A percentile compares a stretch with the other conserved stretches of the same genome.
phyloP scores from a whole-genome alignment of 2,113 vertebrate species.

The Trinectes maculatus region DNA sequence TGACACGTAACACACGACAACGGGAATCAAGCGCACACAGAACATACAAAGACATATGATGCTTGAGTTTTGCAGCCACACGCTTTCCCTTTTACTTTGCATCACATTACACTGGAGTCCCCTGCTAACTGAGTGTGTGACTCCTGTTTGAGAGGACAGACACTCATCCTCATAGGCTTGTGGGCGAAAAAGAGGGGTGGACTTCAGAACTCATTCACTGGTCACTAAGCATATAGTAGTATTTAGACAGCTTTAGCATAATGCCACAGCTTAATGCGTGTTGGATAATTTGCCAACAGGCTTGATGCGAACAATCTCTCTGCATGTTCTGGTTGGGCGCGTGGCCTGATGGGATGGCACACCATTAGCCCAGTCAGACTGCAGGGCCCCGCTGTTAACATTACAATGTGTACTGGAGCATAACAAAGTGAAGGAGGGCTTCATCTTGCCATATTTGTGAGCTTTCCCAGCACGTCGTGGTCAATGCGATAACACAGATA shows the following conservation, averaged over 20 bases:
- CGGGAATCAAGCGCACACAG: too few species aligned
- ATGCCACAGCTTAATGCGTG: slow-evolving; percentile 74
- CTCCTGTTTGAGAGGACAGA: slow-evolving; percentile 58
- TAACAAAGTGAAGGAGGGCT: slow-evolving; percentile 64
- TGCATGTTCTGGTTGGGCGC: slow-evolving; percentile 77
- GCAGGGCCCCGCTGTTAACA: slow-evolving; percentile 77
- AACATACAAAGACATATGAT: too few species aligned
- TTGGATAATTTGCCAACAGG: slow-evolving; percentile 77
- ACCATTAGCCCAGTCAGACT: slow-evolving; percentile 76
- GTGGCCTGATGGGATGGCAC: slow-evolving; percentile 77
- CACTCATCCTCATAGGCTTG: slow-evolving; percentile 52
- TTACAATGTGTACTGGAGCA: slow-evolving; percentile 72
- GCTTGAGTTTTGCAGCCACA: slow-evolving; percentile 2
- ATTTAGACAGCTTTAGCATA: slow-evolving; percentile 78
- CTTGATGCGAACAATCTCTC: slow-evolving; percentile 77
- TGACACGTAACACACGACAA: slow-evolving; percentile 23
- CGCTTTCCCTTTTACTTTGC: slow-evolving; percentile 24
- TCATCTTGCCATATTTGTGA: slow-evolving; percentile 59
- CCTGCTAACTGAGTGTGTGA: slow-evolving; percentile 50
- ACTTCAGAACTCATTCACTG: slow-evolving; percentile 68
- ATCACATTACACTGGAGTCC: slow-evolving; percentile 28
- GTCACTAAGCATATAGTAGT: slow-evolving; percentile 73
- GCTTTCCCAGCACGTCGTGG: slow-evolving; percentile 55
- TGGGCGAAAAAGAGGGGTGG: slow-evolving; percentile 31
- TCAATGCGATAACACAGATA: slow-evolving; percentile 59